These are phyloP conservation scores for Callinectes sapidus DNA, from an alignment of 2,888 invertebrate species.

Conservation along the genomic window DNA sequence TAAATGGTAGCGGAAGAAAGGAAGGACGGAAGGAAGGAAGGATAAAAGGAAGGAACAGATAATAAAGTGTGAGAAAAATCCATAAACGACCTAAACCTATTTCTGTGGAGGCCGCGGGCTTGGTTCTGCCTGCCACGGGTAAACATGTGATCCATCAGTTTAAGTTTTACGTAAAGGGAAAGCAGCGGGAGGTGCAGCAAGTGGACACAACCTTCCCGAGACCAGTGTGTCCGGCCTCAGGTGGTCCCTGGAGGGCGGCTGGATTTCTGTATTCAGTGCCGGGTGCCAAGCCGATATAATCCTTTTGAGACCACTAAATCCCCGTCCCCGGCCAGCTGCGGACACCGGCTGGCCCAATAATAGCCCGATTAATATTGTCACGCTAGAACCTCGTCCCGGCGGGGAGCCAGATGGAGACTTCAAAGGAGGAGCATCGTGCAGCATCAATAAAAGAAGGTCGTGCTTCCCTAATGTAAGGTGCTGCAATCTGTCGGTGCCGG, in stretches of 20 bases:
- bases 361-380: slow-evolving; percentile 33
- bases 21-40: neutral
- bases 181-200: neutral
- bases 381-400: neutral
- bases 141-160: slow-evolving; percentile 24
- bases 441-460: neutral
- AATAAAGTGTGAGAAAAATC: slow-evolving; percentile 17
- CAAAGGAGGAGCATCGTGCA: neutral
- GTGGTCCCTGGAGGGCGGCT: neutral
- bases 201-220: neutral
- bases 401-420: neutral
- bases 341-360: slow-evolving; percentile 28
- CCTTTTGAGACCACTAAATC: slow-evolving; percentile 24
- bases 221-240: neutral
- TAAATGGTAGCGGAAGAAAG: neutral
- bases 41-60: neutral
- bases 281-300: slow-evolving; percentile 27
- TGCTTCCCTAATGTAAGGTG: neutral
- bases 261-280: slow-evolving; percentile 20
- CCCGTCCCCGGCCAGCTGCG: neutral
- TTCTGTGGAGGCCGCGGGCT: slow-evolving; percentile 13
- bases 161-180: slow-evolving; percentile 13
- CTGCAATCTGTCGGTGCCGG: neutral
- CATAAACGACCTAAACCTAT: slow-evolving; percentile 25
- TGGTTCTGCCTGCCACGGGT: neutral